Evolutionary conservation across 2,888 invertebrate genomes (phyloP), one percentile per base, ranked within the genome.

Genomic region (Lasioglossum oenotherae): DNA sequence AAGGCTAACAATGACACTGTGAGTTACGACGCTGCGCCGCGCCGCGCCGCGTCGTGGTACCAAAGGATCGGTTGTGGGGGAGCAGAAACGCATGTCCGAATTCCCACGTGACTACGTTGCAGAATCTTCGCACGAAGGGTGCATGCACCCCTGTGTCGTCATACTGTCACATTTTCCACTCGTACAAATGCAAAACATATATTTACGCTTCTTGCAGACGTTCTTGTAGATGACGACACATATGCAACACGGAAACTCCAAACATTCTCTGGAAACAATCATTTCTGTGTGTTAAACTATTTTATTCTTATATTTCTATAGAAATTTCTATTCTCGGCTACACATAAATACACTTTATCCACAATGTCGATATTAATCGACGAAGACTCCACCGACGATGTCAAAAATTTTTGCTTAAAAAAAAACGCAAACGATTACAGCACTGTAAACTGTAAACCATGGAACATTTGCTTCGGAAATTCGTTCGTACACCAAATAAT

Each of bases 81-180:
- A 80, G 81, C 80, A 79, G 88, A 74, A 91, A 87, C 92, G 91
- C 92, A 91, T 93, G 93, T 85, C 92, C 78, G 80, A 84, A 90
- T 93, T 93, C 92, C 93, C 92, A 93, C 92, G 93, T 91, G 85
- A 78, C 87, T 80, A 82, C 78, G 85, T 81, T 75, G 81, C 64
- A 78, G 75, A 84, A 84, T 78, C 77, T 69, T 84, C 78, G 78
- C 81, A 80, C 76, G 38, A 72, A 23, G 71, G 79, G 88, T 89
- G 75, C 76, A 72, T 81, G 81, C 81, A 84, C 75, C 78, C 86
- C 41, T 71, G 72, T 72, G 76, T 75, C 82, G 80, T 73, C 80
- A 78, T 76, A 67, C 78, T 76, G 89, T 88, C 90, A 88, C 91
- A 88, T 91, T 89, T 87, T 88, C 85, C 87, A 83, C 82, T 82